These are phyloP conservation scores for Pyrrhia umbra DNA, from an alignment of 2,888 invertebrate genomes.

Conservation along the genomic window DNA sequence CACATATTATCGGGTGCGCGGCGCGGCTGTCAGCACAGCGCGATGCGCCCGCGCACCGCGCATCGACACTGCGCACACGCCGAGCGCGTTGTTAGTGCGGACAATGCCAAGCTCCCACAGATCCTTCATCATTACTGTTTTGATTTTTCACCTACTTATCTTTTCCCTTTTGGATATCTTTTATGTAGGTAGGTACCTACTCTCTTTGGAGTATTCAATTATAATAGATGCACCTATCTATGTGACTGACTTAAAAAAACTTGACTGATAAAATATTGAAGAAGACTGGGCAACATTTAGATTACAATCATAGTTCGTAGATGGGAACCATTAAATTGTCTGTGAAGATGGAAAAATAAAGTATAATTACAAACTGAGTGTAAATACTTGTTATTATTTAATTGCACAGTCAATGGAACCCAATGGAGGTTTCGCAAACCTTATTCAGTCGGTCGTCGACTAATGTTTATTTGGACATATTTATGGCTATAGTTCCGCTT, in stretches of 20 bases:
- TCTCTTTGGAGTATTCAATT: background rate
- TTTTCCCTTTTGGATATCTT: slow-evolving; percentile 15
- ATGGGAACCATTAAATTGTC: background rate
- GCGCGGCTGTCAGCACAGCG: slow-evolving; percentile 81
- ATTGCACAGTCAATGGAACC: slow-evolving; percentile 76
- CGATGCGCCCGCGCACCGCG: slow-evolving; percentile 58
- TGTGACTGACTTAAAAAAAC: background rate
- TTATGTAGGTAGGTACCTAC: too few relatives aligned
- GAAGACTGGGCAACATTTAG: background rate
- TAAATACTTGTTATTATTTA: slow-evolving; percentile 48
- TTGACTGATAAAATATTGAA: background rate
- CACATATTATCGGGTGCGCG: slow-evolving; percentile 88
- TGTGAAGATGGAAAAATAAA: background rate
- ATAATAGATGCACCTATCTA: background rate
- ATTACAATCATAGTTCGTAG: background rate
- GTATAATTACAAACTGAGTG: slow-evolving; percentile 26
- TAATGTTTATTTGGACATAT: slow-evolving; percentile 91
- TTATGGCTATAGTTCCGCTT: slow-evolving; percentile 91
- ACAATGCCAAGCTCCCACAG: slow-evolving; percentile 77
- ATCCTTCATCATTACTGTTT: slow-evolving; percentile 75
- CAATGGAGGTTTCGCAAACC: slow-evolving; percentile 77
- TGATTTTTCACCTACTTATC: slow-evolving; percentile 58
- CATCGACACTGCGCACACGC: slow-evolving; percentile 66
- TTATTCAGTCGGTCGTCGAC: slow-evolving; percentile 83
- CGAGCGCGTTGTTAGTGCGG: slow-evolving; percentile 78